A percentile compares a stretch with the other conserved stretches of the same genome.
phyloP scores from a whole-genome alignment of 2,113 vertebrate genomes.

The Andinoacara biseriatus region DNA sequence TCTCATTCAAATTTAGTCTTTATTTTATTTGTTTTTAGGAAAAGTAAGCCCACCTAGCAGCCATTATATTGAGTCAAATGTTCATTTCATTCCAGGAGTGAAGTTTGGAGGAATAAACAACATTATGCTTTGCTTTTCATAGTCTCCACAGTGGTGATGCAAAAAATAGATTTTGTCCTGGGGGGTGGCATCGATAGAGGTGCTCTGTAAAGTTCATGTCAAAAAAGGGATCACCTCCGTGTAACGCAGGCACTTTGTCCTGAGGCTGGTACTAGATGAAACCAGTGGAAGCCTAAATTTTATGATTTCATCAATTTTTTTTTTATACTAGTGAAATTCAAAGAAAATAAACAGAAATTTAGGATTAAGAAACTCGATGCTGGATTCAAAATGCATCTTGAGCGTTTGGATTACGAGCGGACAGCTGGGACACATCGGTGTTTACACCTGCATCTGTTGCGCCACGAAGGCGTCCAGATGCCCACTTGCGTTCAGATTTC shows the following conservation, averaged over 20 bases:
- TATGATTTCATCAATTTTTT: background rate
- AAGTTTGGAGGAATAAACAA: background rate
- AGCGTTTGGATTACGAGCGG: background rate
- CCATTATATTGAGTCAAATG: background rate
- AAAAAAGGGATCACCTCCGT: background rate
- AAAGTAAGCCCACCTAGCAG: background rate
- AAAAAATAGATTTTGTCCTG: background rate
- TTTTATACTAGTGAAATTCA: background rate
- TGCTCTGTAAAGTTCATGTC: background rate
- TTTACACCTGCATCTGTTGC: background rate
- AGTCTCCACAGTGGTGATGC: background rate
- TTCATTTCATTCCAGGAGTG: background rate
- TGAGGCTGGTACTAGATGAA: background rate
- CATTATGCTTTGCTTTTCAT: background rate
- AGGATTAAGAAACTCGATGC: background rate
- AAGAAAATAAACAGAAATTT: background rate
- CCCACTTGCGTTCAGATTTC: background rate
- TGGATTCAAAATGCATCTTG: background rate
- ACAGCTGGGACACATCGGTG: background rate
- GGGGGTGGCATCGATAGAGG: background rate
- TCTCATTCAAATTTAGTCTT: slow-evolving; percentile 16
- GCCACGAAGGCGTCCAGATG: background rate
- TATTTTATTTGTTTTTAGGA: background rate
- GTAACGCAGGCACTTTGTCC: background rate
- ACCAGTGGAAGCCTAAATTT: background rate